A percentile compares a stretch with the other conserved stretches of the same genome.
These are phyloP conservation scores for Acleris sparsana DNA, from an alignment of 2,888 invertebrate species.

Conservation along the genomic window DNA sequence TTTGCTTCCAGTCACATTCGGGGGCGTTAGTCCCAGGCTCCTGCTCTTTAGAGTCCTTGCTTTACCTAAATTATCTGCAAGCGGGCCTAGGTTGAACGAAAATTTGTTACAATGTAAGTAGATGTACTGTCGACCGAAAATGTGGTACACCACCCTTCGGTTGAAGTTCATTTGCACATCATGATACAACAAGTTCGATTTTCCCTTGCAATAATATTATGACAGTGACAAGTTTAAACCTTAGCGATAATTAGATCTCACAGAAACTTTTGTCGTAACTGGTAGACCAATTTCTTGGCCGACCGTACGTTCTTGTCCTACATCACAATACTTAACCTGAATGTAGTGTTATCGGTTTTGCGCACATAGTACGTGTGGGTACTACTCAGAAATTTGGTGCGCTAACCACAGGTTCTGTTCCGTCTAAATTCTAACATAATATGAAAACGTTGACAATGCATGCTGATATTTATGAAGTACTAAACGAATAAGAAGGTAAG, in stretches of 20 bases:
- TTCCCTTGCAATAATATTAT: too few species aligned
- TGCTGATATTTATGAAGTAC: background rate
- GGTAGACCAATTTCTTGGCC: too few species aligned
- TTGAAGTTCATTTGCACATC: too few species aligned
- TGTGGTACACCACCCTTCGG: too few species aligned
- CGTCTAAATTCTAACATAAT: background rate
- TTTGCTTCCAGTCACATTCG: conserved; percentile 56
- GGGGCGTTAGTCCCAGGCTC: conserved; percentile 44
- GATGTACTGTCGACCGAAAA: too few species aligned
- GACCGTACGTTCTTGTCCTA: conserved; percentile 15
- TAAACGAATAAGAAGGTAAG: conserved; percentile 6
- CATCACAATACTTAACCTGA: conserved; percentile 15
- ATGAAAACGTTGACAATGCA: background rate
- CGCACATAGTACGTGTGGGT: background rate
- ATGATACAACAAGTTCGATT: too few species aligned
- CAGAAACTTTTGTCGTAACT: too few species aligned
- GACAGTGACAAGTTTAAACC: too few species aligned
- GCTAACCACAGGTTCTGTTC: background rate
- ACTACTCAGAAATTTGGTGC: background rate
- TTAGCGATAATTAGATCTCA: too few species aligned
- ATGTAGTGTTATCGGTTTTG: conserved; percentile 16
- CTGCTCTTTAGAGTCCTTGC: conserved; percentile 38
- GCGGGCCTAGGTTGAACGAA: conserved; percentile 6
- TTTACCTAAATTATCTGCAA: conserved; percentile 4
- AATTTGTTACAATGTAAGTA: background rate